Percentiles rank a stretch among this genome's conserved stretches.
These are phyloP conservation scores for Protobothrops mucrosquamatus DNA, from an alignment of 2,113 vertebrate species.

Conservation along the genomic window DNA sequence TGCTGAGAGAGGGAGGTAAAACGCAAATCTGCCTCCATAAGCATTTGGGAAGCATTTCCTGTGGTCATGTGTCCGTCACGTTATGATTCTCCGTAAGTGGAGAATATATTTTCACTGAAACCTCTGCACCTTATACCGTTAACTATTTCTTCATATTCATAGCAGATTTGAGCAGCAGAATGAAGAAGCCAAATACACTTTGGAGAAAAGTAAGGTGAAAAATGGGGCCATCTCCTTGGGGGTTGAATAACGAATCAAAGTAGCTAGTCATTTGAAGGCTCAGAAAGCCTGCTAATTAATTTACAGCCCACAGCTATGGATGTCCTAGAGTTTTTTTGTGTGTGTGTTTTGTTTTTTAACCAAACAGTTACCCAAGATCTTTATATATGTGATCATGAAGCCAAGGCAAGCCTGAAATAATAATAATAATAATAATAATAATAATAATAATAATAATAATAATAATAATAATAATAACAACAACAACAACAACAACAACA, in stretches of 20 bases:
- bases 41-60: neutral
- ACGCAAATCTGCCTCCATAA: neutral
- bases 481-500: too few species aligned
- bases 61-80: neutral
- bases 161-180: conserved; percentile 28
- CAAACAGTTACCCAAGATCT: conserved; percentile 24
- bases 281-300: neutral
- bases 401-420: conserved; percentile 20
- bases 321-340: neutral
- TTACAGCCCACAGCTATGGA: neutral
- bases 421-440: too few species aligned
- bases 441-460: too few species aligned
- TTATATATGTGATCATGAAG: neutral
- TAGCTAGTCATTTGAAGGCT: neutral
- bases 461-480: too few species aligned
- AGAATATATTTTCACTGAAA: neutral
- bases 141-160: conserved; percentile 20
- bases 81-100: neutral
- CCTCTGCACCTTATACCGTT: neutral
- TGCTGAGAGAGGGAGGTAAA: neutral
- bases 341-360: neutral
- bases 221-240: neutral
- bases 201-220: neutral
- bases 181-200: conserved; percentile 14
- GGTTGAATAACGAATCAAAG: neutral